A percentile compares a stretch with the other conserved stretches of the same genome.
Evolutionary conservation across 2,888 invertebrate genomes (phyloP).

Genomic region (Aquatica leii): DNA sequence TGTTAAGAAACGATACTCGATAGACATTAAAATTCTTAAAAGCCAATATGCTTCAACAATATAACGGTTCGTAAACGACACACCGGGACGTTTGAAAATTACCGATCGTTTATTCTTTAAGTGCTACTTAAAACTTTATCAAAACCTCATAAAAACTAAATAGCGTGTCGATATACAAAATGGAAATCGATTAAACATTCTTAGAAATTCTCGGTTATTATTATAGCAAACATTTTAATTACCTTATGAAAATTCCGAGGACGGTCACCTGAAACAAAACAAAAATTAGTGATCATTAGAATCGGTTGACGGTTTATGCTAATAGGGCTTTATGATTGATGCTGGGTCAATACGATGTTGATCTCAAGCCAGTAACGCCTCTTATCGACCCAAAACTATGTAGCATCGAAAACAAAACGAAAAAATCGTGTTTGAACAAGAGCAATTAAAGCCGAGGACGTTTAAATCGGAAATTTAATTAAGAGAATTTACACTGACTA

Average conservation of each 20-base stretch:
- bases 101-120: slow-evolving; percentile 42
- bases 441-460: neutral
- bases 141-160: slow-evolving; percentile 39
- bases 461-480: neutral
- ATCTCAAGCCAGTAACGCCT: slow-evolving; percentile 31
- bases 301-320: slow-evolving; percentile 33
- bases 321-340: slow-evolving; percentile 37
- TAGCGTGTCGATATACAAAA: slow-evolving; percentile 40
- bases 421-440: no score
- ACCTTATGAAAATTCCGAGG: neutral
- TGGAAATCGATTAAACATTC: slow-evolving; percentile 44
- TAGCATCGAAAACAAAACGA: slow-evolving; percentile 24
- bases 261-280: slow-evolving; percentile 13
- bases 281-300: slow-evolving; percentile 22
- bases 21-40: slow-evolving; percentile 37
- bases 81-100: slow-evolving; percentile 39
- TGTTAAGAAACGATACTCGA: slow-evolving; percentile 3
- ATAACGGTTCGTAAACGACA: slow-evolving; percentile 37
- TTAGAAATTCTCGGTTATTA: slow-evolving; percentile 24
- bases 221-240: slow-evolving; percentile 7
- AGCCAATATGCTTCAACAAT: slow-evolving; percentile 37
- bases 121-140: slow-evolving; percentile 45
- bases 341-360: slow-evolving; percentile 34
- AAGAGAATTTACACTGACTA: slow-evolving; percentile 1
- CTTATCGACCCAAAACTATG: slow-evolving; percentile 26